These are phyloP conservation scores for Aphelenchoides avenae DNA, from an alignment of 1,140 invertebrate genomes.

Conservation along the genomic window DNA sequence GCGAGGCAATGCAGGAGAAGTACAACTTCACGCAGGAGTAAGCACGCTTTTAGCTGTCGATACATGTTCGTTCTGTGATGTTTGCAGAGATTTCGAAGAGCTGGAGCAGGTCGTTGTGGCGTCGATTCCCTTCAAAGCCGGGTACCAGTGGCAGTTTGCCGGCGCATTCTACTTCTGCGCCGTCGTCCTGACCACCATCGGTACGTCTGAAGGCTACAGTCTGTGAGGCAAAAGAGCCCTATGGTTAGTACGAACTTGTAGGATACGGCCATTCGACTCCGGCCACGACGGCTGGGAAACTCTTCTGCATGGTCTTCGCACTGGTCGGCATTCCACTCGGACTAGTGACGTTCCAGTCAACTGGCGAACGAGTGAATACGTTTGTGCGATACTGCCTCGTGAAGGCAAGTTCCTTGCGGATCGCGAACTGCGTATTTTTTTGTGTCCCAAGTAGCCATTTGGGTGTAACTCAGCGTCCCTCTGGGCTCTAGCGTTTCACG, in stretches of 20 bases:
- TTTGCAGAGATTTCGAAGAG: constrained; percentile 76
- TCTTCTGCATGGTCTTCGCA: constrained; percentile 62
- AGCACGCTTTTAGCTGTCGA: neutral
- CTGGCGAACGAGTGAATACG: constrained; percentile 91
- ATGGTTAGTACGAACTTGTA: neutral
- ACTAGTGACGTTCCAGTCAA: constrained; percentile 95
- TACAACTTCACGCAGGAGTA: constrained; percentile 76
- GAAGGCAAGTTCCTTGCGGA: constrained; percentile 59
- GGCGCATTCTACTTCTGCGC: constrained; percentile 97
- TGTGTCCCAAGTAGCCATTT: constrained; percentile 14
- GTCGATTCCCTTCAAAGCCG: constrained; percentile 91
- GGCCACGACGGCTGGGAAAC: constrained; percentile 55
- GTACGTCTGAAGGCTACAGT: constrained; percentile 57
- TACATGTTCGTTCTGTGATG: constrained; percentile 61
- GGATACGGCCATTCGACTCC: constrained; percentile 61
- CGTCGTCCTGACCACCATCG: constrained; percentile 96
- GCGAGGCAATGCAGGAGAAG: constrained; percentile 73
- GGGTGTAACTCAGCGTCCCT: too few relatives aligned
- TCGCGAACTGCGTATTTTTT: neutral
- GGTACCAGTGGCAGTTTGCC: constrained; percentile 86
- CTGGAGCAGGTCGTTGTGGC: constrained; percentile 88
- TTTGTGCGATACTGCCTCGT: constrained; percentile 83
- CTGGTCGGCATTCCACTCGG: constrained; percentile 70
- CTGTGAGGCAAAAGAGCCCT: neutral
- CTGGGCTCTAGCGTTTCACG: too few relatives aligned